Base-by-base conservation (phyloP, 2,888 invertebrate species). In the Drosophila gaucha region DNA sequence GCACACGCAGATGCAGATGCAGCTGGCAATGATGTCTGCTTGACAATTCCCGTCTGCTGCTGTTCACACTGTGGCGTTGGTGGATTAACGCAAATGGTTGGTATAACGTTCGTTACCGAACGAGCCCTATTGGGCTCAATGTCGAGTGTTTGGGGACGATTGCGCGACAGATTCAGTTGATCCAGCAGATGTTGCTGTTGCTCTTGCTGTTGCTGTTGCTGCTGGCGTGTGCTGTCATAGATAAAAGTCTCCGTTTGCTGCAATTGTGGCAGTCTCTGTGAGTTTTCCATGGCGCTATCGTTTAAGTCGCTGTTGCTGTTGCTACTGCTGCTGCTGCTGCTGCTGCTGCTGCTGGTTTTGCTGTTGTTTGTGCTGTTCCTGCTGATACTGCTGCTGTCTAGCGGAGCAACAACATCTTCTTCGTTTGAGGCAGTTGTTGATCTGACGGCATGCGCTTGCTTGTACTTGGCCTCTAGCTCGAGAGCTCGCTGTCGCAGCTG, bases 171-270 rank as follows among this genome's bases (percentile, higher is more conserved):
- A 2, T 26, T 51, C 3, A 24, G 12, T 28, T 28, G 6, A n/a
- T 43, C 16, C 16, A 50, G 20, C 3, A 50, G 38, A 8, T 36
- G 43, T 5, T 54, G 38, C n/a, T 39, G 33, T n/a, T 47, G 59
- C 1, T n/a, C n/a, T 5, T 54, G 38, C n/a, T 39, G 33, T n/a
- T 47, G 59, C 1, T 36, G 43, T 5, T 54, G 38, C n/a, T 39
- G 33, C n/a, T 47, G 59, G 1, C 35, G 56, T 10, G 68, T 80
- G 59, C 89, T 89, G 52, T 91, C 91, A 49, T 89, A 90, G n/a
- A 91, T 91, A 3, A 85, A 74, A 1, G 90, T 90, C 41, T 88
- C 80, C 0, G 91, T 90, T 51, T 90, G 88, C 57, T 86, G 79
- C 14, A 91, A 67, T 41, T 83, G 84, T 6, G 80, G 75, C 30